A percentile compares a stretch with the other conserved stretches of the same genome.
Conservation (phyloP, 2,888 invertebrate species). For the Conchocele bisecta region DNA sequence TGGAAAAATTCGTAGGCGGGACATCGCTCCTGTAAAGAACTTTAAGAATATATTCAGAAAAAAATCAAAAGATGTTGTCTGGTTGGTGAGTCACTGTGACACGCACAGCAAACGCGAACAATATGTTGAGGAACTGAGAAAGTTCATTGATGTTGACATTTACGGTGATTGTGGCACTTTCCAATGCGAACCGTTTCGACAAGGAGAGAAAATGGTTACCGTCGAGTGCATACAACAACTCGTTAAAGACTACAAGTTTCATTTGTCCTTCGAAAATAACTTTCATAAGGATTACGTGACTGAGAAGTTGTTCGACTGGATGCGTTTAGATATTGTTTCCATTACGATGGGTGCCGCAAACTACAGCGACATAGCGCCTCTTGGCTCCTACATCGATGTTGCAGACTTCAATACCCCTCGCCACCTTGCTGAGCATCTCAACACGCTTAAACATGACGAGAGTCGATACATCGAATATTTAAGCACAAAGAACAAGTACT, state of each 20-base stretch:
- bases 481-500: slow-evolving; percentile 3
- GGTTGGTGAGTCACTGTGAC: slow-evolving; percentile 31
- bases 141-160: slow-evolving; percentile 19
- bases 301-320: slow-evolving; percentile 46
- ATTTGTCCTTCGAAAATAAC: slow-evolving; percentile 53
- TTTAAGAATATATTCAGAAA: slow-evolving; percentile 1
- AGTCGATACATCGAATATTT: slow-evolving; percentile 1
- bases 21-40: not conserved
- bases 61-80: slow-evolving; percentile 2
- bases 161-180: slow-evolving; percentile 12
- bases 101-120: slow-evolving; percentile 20
- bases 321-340: slow-evolving; percentile 28
- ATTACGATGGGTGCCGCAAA: slow-evolving; percentile 18
- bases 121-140: slow-evolving; percentile 10
- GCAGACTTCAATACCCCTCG: slow-evolving; percentile 13
- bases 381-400: slow-evolving; percentile 3
- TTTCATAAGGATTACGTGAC: slow-evolving; percentile 54
- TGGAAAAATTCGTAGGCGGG: slow-evolving; percentile 14
- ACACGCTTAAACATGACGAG: not conserved
- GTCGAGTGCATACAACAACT: not conserved
- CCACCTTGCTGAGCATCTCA: slow-evolving; percentile 5
- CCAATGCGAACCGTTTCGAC: not conserved
- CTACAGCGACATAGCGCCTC: slow-evolving; percentile 5
- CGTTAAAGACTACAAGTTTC: slow-evolving; percentile 21
- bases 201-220: not conserved